These are phyloP conservation scores for Xylocopa sonorina DNA, from an alignment of 1,140 invertebrate genomes.

Conservation along the genomic window DNA sequence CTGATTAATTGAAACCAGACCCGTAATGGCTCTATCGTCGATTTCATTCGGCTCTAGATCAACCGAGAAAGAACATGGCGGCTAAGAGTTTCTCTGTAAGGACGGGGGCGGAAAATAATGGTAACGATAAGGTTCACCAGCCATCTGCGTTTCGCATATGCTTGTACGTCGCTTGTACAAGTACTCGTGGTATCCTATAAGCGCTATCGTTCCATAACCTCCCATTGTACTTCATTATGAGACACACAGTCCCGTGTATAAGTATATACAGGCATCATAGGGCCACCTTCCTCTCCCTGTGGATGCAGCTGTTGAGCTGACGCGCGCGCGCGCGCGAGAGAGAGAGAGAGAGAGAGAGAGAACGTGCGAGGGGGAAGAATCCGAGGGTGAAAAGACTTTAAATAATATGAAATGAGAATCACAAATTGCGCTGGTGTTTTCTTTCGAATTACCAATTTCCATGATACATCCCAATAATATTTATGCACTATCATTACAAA, in stretches of 20 bases:
- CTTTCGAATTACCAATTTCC: too few species aligned
- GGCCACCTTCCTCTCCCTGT: constrained; percentile 36
- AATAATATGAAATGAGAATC: neutral
- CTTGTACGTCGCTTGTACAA: constrained; percentile 37
- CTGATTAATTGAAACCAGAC: neutral
- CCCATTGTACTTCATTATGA: constrained; percentile 20
- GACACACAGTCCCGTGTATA: neutral
- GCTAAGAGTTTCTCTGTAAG: neutral
- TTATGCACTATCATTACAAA: too few species aligned
- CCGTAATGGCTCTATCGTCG: neutral
- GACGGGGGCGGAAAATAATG: constrained; percentile 34
- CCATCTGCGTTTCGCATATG: constrained; percentile 76
- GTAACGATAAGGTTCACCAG: constrained; percentile 67
- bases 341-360: neutral
- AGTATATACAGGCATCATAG: too few species aligned
- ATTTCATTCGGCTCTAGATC: neutral
- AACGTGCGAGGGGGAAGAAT: neutral
- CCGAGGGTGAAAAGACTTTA: constrained; percentile 1
- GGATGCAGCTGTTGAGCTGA: constrained; percentile 44
- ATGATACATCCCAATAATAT: too few species aligned
- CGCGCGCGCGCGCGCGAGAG: too few species aligned
- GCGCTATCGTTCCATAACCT: constrained; percentile 69
- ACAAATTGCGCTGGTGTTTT: neutral
- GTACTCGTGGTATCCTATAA: constrained; percentile 62
- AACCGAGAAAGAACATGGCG: neutral